Conservation (phyloP, 2,888 invertebrate genomes). For the Erpobdella octoculata region DNA sequence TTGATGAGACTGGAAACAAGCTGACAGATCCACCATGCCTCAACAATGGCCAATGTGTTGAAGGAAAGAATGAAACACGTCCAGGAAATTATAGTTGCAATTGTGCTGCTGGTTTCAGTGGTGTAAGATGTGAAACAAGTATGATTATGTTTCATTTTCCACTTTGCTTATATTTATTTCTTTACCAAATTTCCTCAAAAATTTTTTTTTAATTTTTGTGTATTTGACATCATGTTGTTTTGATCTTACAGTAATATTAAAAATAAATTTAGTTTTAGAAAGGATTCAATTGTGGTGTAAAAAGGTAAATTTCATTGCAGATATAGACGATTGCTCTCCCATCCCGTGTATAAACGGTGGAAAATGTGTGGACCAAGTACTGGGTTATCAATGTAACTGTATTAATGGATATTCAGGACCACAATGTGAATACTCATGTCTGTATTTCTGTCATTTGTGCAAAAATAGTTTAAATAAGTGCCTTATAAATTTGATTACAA, state of each 20-base stretch:
- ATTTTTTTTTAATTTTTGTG: no score
- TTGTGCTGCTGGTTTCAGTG: slow-evolving; percentile 19
- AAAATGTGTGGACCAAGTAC: slow-evolving; percentile 20
- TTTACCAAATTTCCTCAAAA: no score
- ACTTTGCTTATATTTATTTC: no score
- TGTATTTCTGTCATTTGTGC: no score
- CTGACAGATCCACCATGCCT: background rate
- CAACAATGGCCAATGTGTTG: slow-evolving; percentile 3
- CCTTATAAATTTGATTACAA: no score
- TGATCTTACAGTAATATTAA: no score
- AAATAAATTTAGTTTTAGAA: no score
- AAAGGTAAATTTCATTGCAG: no score
- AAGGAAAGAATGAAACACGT: background rate
- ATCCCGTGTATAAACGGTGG: slow-evolving; percentile 24
- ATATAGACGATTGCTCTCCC: slow-evolving; percentile 26
- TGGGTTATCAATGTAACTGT: slow-evolving; percentile 25
- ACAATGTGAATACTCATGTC: slow-evolving; percentile 12
- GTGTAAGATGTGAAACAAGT: slow-evolving; percentile 2
- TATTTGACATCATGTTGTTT: no score
- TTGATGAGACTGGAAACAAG: background rate
- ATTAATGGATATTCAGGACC: slow-evolving; percentile 11
- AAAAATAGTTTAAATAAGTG: no score
- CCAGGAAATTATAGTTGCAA: slow-evolving; percentile 10
- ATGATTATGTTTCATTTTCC: no score
- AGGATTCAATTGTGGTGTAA: no score